Evolutionary conservation across 2,113 vertebrate genomes (phyloP), one percentile per base, ranked within the genome.

Genomic region (Halichoerus grypus): DNA sequence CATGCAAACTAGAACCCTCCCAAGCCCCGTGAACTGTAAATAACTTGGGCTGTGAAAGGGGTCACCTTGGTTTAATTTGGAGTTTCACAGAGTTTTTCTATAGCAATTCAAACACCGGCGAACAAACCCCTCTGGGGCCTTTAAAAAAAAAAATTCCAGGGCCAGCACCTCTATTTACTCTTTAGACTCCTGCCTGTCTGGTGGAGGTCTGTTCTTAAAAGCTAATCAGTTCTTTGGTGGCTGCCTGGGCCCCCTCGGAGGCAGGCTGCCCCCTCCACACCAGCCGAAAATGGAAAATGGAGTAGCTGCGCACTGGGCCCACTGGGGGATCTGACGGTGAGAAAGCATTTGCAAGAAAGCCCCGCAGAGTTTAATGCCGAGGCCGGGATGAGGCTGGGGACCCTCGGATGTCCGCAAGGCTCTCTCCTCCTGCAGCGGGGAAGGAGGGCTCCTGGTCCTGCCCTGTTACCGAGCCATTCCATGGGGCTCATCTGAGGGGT

Each of bases 11-110:
- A 96, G 77, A 80, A 74, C 96, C 97, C 97, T 97, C 98, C 91
- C 85, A 97, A 96, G 90, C 83, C 16, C 97, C 91, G 98, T 97
- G 98, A 98, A 98, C 83, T 96, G 97, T 96, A 98, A 97, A 98
- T 59, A 97, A 97, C 77, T 97, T 42, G 3, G 31, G 92, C 28
- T 96, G 94, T 94, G 93, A 97, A 98, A 97, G n/a, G 39, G 72
- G 96, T 98, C 42, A 2, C 97, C 88, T 97, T 95, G 97, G 97
- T 98, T 98, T 97, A 97, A 98, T 98, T 82, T 95, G 95, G 95
- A 98, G 61, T 86, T 91, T 95, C 95, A 71, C 21, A 74, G 87
- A 97, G 82, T 88, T 97, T 98, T 98, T 97, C 97, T 98, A 94
- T 91, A 95, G 97, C 95, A 98, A 98, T 97, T 98, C 97, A 98